Evolutionary conservation across 2,888 invertebrate species (phyloP), one percentile per base, ranked within the genome.

Genomic region (Drosophila hamatofila): DNA sequence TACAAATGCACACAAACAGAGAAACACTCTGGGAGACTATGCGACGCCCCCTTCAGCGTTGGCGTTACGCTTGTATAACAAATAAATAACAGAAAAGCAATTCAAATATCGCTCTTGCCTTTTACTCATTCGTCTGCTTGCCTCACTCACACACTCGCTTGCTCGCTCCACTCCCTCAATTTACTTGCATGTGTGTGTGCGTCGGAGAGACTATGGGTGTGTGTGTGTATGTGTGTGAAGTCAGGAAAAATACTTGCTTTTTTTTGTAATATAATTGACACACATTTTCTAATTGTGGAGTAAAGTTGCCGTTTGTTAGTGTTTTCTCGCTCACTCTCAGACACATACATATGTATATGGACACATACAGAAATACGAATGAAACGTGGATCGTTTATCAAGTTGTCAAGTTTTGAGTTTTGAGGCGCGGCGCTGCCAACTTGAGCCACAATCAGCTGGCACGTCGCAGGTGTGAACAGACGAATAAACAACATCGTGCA

Each of bases 201-300:
- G 30, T 42, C 25, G 25, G 54, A 54, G 54, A 54, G 42, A 30
- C 27, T 39, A 11, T 30, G 30, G 30, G 39, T 56, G 27, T 60
- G 35, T 2, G 21, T 62, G 60, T 72, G 54, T 61, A 30, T 65
- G 60, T 57, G 37, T 61, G 66, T 60, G 57, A 69, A 86, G 83
- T 80, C 77, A 72, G 83, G 87, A 82, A 83, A 83, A 86, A 71
- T 83, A 72, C 77, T 72, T 55, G 67, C 73, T 68, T 72, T 68
- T 46, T 59, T 51, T 51, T 78, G 58, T 79, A 83, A 86, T 83
- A 75, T 81, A 86, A 86, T 86, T 84, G 83, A 84, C 83, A 84
- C 84, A 84, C 83, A 83, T 84, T 86, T 81, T 84, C 87, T 81
- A 83, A 83, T 83, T 83, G 83, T 85, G 78, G 72, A 78, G 70